These are phyloP conservation scores for Coleophora deauratella DNA, from an alignment of 2,888 invertebrate species.

Conservation along the genomic window DNA sequence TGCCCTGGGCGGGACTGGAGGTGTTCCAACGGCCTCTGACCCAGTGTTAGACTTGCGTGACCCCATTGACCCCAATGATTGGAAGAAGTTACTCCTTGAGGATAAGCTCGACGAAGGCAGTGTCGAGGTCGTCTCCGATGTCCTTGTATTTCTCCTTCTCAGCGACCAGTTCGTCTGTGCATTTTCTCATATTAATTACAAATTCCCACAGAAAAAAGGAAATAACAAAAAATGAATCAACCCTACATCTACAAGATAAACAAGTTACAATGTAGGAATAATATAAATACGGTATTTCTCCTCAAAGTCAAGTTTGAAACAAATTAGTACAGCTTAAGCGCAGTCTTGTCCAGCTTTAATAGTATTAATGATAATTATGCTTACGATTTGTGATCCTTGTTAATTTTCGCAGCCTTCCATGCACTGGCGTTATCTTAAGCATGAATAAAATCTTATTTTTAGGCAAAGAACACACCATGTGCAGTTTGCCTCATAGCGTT, in stretches of 20 bases:
- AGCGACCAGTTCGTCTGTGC: conserved; percentile 92
- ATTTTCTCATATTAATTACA: conserved; percentile 19
- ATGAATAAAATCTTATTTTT: conserved; percentile 8
- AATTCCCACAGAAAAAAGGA: not conserved
- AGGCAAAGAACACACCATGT: too few relatives aligned
- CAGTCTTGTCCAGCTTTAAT: conserved; percentile 16
- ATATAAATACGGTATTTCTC: not conserved
- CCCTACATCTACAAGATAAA: not conserved
- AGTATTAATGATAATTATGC: conserved; percentile 35
- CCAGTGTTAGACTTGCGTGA: conserved; percentile 1
- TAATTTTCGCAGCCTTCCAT: conserved; percentile 60
- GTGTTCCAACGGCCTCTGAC: conserved; percentile 8
- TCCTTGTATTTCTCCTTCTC: conserved; percentile 99
- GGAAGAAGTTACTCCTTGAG: conserved; percentile 76
- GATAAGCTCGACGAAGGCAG: conserved; percentile 96
- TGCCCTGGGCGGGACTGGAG: conserved; percentile 16
- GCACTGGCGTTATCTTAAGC: conserved; percentile 47
- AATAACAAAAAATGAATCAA: not conserved
- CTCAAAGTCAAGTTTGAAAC: conserved; percentile 50
- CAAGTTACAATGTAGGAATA: too few relatives aligned
- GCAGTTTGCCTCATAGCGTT: too few relatives aligned
- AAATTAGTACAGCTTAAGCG: conserved; percentile 34
- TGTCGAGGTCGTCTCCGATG: conserved; percentile 99
- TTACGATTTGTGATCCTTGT: conserved; percentile 54
- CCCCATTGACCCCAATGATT: conserved; percentile 1